Conservation (phyloP, 2,888 invertebrate species). For the Phlogophora meticulosa region DNA sequence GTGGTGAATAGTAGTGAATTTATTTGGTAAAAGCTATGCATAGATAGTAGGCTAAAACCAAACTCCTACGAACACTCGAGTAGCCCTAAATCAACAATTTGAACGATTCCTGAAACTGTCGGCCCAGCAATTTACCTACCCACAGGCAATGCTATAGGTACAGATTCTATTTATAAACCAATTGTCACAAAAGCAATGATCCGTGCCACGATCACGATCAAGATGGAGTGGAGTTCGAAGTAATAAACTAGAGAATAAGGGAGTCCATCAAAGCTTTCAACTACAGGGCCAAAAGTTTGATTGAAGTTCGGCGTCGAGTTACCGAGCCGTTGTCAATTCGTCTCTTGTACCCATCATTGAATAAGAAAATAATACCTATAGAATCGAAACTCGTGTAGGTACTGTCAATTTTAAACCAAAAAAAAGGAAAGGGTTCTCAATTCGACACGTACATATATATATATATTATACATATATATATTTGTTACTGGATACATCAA, state of each 20-base stretch:
- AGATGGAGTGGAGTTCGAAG: slow-evolving; percentile 59
- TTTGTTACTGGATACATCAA: too few relatives aligned
- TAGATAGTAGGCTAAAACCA: too few relatives aligned
- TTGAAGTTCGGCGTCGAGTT: slow-evolving; percentile 67
- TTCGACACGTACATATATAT: too few relatives aligned
- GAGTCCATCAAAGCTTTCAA: slow-evolving; percentile 65
- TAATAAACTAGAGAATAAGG: slow-evolving; percentile 53
- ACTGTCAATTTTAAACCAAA: too few relatives aligned
- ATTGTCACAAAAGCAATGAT: slow-evolving; percentile 47
- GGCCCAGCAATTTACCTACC: not conserved
- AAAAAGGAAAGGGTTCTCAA: too few relatives aligned
- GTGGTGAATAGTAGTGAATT: too few relatives aligned
- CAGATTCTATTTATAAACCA: slow-evolving; percentile 33
- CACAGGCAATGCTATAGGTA: slow-evolving; percentile 4
- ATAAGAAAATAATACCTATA: slow-evolving; percentile 9
- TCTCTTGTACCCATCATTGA: slow-evolving; percentile 17
- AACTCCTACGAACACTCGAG: not conserved
- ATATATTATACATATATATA: too few relatives aligned
- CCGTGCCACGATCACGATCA: slow-evolving; percentile 49
- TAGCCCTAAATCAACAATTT: slow-evolving; percentile 27
- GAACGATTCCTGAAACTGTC: slow-evolving; percentile 2
- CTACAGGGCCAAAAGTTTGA: slow-evolving; percentile 68
- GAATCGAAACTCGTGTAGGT: not conserved
- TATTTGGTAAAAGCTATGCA: too few relatives aligned
- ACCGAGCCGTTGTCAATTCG: slow-evolving; percentile 38